A percentile compares a stretch with the other conserved stretches of the same genome.
Conservation (phyloP, 2,113 vertebrate species). For the Peromyscus polionotus region DNA sequence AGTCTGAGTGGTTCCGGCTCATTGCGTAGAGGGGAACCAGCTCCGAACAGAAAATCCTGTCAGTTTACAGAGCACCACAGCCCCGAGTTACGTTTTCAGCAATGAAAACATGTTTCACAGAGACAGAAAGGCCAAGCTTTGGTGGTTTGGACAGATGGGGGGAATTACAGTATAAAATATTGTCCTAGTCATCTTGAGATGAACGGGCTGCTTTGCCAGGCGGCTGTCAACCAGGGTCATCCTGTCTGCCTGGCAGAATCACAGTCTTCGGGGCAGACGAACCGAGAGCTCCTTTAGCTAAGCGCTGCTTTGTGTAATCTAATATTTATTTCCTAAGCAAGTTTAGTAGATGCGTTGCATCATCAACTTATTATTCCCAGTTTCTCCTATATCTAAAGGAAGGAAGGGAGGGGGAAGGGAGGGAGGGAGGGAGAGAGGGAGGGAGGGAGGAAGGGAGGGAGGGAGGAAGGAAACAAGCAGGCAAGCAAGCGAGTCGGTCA, state of each 20-base stretch:
- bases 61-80: neutral
- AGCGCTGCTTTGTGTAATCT: neutral
- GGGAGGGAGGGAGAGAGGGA: neutral
- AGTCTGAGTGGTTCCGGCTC: neutral
- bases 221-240: neutral
- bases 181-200: neutral
- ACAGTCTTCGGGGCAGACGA: neutral
- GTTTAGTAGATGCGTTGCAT: neutral
- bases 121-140: neutral
- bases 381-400: neutral
- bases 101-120: neutral
- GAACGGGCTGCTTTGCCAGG: neutral
- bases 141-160: neutral
- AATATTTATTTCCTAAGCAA: neutral
- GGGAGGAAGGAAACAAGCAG: neutral
- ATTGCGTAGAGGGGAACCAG: neutral
- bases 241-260: neutral
- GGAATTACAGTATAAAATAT: neutral
- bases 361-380: neutral
- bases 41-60: no score
- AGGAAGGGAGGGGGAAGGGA: neutral
- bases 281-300: neutral
- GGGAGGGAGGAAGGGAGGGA: rapidly evolving
- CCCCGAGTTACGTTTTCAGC: neutral
- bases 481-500: neutral